Evolutionary conservation across 35 echinoderm and acorn worm species (phyloP).

Genomic region (Ptychodera flava): DNA sequence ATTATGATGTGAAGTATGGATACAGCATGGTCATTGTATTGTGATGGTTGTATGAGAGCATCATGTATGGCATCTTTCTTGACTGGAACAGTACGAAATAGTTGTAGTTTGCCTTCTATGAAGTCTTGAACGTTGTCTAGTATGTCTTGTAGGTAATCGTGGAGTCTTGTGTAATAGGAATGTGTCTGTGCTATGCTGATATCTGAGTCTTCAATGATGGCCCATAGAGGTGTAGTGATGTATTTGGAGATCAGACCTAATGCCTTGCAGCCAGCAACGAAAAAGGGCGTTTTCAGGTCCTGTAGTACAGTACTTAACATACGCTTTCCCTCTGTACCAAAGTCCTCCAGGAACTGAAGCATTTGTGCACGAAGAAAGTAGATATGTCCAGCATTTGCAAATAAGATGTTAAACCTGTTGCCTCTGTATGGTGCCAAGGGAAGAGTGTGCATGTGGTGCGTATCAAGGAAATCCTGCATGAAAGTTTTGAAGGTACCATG

Average conservation of each 20-base stretch:
- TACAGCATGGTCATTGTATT: conserved; percentile 24
- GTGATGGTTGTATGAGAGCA: conserved; percentile 12
- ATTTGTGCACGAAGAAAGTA: conserved; percentile 33
- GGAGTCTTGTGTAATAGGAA: conserved; percentile 19
- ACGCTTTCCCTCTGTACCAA: conserved; percentile 20
- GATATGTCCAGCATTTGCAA: conserved; percentile 28
- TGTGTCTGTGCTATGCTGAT: conserved; percentile 21
- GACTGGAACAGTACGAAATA: conserved; percentile 27
- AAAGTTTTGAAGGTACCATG: conserved; percentile 30
- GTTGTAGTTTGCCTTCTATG: conserved; percentile 9
- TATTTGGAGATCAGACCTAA: conserved; percentile 31
- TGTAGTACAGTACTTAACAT: conserved; percentile 18
- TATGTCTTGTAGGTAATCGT: conserved; percentile 16
- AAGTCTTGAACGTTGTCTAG: conserved; percentile 26
- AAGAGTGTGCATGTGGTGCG: background rate
- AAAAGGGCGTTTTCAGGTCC: conserved; percentile 25
- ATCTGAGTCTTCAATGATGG: conserved; percentile 10
- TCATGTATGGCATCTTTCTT: conserved; percentile 40
- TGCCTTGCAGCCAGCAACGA: conserved; percentile 43
- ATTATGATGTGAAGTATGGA: conserved; percentile 26
- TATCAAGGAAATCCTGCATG: background rate
- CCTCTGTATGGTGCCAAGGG: conserved; percentile 30
- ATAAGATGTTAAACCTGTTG: conserved; percentile 40
- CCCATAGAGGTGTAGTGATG: conserved; percentile 34
- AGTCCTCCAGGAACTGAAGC: conserved; percentile 12